phyloP scores from a whole-genome alignment of 2,888 invertebrate genomes.

The Himalopsyche tibetana region DNA sequence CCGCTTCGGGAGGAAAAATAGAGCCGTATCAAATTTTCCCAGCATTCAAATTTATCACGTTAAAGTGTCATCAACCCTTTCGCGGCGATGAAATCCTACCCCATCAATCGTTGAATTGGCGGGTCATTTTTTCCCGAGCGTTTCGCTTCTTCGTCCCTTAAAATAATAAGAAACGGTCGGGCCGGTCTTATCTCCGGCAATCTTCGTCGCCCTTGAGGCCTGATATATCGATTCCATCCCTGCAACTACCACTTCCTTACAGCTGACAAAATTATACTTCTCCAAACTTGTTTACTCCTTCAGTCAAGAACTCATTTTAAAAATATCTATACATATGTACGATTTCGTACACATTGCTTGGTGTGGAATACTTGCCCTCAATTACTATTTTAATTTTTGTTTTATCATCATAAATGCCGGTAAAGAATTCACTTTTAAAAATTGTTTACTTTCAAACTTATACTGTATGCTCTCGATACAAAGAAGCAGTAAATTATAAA shows the following conservation, averaged over 20 bases:
- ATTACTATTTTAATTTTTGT: too few species aligned
- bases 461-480: too few species aligned
- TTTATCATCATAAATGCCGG: too few species aligned
- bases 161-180: conserved; percentile 27
- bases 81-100: conserved; percentile 32
- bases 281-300: neutral
- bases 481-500: too few species aligned
- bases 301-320: too few species aligned
- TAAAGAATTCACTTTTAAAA: too few species aligned
- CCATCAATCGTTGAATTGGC: conserved; percentile 36
- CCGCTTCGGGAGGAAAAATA: conserved; percentile 9
- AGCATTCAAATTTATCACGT: conserved; percentile 40
- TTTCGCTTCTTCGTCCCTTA: conserved; percentile 1
- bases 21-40: conserved; percentile 40
- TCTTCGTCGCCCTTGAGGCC: conserved; percentile 19
- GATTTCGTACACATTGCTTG: too few species aligned
- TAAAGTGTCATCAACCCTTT: conserved; percentile 43
- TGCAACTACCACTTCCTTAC: neutral
- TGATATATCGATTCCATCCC: neutral
- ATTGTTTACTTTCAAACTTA: too few species aligned
- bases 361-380: too few species aligned
- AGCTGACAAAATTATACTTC: neutral
- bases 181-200: conserved; percentile 28
- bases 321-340: too few species aligned
- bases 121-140: neutral